These are phyloP conservation scores for Spondyliosoma cantharus DNA, from an alignment of 2,797 vertebrate species.

Conservation along the genomic window DNA sequence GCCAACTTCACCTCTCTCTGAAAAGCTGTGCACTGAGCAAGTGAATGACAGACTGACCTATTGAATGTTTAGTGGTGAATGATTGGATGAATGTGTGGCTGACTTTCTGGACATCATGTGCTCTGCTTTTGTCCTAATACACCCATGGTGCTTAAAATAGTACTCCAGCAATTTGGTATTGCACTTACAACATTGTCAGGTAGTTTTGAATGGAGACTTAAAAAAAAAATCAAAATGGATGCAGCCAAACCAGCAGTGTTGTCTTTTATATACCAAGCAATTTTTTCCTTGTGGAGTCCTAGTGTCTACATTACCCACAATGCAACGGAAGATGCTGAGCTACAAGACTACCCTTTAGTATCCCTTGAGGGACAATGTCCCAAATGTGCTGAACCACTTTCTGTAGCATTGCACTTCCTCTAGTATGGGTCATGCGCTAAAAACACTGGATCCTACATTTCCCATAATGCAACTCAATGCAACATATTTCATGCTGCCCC, in stretches of 20 bases:
- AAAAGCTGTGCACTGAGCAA: slow-evolving; percentile 35
- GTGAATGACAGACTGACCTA: slow-evolving; percentile 40
- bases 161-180: background rate
- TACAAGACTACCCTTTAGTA: no score
- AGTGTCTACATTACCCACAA: background rate
- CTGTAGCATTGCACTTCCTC: no score
- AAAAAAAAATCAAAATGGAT: background rate
- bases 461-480: no score
- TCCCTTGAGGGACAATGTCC: no score
- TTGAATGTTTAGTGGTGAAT: slow-evolving; percentile 14
- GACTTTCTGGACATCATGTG: slow-evolving; percentile 3
- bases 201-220: background rate
- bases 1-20: slow-evolving; percentile 35
- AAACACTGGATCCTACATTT: no score
- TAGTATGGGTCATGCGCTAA: no score
- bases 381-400: no score
- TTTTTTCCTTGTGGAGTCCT: background rate
- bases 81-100: slow-evolving; percentile 14
- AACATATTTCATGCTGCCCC: no score
- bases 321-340: background rate
- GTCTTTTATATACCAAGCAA: background rate
- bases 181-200: background rate
- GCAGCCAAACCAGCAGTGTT: background rate
- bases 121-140: slow-evolving; percentile 10
- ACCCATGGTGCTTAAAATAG: background rate